Base-by-base conservation (phyloP, 2,797 vertebrate species). In the Champsocephalus gunnari region DNA sequence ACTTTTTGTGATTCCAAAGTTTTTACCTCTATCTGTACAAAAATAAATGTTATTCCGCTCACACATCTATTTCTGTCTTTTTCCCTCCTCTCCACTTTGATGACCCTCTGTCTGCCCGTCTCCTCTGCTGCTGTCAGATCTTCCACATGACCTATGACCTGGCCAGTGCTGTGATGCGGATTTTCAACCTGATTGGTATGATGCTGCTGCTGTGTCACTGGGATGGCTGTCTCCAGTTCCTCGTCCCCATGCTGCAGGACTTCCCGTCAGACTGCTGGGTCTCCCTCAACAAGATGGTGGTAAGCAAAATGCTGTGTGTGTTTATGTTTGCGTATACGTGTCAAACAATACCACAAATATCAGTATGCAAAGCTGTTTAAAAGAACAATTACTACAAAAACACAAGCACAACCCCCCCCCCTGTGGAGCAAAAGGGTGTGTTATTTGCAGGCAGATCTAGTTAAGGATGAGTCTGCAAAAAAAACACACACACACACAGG, bases 91-190 rank as follows among this genome's bases (percentile, higher is more conserved):
- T 66, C 41, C 43, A 9, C 14, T 63, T 61, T 17, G 41, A 21
- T 76, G 63, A 79, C 71, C 32, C 47, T 58, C 49, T 60, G 9
- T 50, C 72, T 61, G 19, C 41, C 63, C 14, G 1, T 86, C 74
- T 86, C 57, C 2, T 79, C 62, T 77, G 66, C 70, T 65, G 41
- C 63, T 80, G 81, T 91, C 91, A 98, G 97, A 98, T 99, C 85
- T 99, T 98, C 93, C 97, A 98, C 92, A 98, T 98, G 97, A 98
- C 97, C 54, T 98, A 98, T 1, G 97, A 99, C 93, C 93, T 99
- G 91, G 97, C 97, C 66, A 99, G 97, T 0, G 97, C 97, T 0
- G 97, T 99, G 88, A 94, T 98, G 97, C 93, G 97, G 73, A 99
- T 98, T 87, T 89, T 98, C 89, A 99, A 99, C 92, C 94, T 99